These are phyloP conservation scores for Oryzias sinensis DNA, from an alignment of 2,797 vertebrate genomes.

Conservation along the genomic window DNA sequence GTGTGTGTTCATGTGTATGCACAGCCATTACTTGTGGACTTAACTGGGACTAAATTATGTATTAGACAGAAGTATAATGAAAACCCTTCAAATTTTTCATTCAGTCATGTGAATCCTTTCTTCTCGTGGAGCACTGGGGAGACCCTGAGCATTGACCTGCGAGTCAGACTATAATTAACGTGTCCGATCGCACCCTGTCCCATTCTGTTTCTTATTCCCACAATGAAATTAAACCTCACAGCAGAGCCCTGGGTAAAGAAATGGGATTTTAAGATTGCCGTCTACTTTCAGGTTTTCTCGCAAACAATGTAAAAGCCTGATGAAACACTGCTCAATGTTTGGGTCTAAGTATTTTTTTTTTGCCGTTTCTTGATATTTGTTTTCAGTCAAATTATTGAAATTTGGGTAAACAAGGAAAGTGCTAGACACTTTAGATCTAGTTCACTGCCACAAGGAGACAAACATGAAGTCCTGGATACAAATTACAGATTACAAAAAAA, in stretches of 20 bases:
- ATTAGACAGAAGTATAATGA: constrained; percentile 73
- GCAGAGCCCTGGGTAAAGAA: constrained; percentile 60
- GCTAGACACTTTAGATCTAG: neutral
- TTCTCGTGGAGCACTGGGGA: constrained; percentile 58
- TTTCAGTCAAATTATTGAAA: constrained; percentile 3
- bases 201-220: constrained; percentile 63
- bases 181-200: constrained; percentile 59
- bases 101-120: constrained; percentile 56
- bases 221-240: constrained; percentile 71
- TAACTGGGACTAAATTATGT: constrained; percentile 74
- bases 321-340: no score
- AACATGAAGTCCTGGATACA: no score
- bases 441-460: no score
- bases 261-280: constrained; percentile 40
- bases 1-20: constrained; percentile 17
- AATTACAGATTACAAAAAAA: no score
- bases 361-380: no score
- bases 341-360: no score
- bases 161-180: constrained; percentile 75
- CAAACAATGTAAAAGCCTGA: no score
- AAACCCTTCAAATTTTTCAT: constrained; percentile 64
- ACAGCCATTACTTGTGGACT: constrained; percentile 55
- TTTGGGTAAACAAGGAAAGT: neutral
- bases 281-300: constrained; percentile 4
- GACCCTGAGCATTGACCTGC: constrained; percentile 71